These are phyloP conservation scores for Palythoa grandiflora DNA, from an alignment of 92 coral and sea anemone species.

Conservation along the genomic window DNA sequence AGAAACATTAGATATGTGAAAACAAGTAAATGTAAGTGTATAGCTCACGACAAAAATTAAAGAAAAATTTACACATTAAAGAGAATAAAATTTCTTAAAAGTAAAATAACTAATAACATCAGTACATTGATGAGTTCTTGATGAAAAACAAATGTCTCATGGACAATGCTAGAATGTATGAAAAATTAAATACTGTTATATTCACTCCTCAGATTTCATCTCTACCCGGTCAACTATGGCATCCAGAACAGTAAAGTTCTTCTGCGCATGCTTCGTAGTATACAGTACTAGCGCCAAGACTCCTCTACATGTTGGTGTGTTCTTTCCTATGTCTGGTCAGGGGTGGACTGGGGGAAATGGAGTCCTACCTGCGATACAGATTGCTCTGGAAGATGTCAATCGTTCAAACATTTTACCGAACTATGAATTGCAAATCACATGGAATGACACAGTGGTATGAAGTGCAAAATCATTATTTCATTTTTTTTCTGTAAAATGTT, in stretches of 20 bases:
- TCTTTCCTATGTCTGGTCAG: slow-evolving; percentile 84
- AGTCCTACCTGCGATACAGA: slow-evolving; percentile 81
- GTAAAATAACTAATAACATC: no score
- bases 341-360: slow-evolving; percentile 91
- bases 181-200: no score
- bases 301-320: slow-evolving; percentile 80
- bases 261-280: slow-evolving; percentile 36
- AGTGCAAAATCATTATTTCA: not conserved
- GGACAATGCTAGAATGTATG: no score
- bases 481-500: not conserved
- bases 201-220: not conserved
- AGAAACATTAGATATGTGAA: no score
- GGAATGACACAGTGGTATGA: slow-evolving; percentile 87
- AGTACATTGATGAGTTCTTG: no score
- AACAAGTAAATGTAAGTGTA: no score
- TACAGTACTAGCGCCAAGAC: slow-evolving; percentile 51
- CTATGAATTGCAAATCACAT: slow-evolving; percentile 75
- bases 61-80: no score
- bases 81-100: no score
- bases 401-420: slow-evolving; percentile 63
- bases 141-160: no score
- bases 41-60: no score
- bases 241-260: not conserved
- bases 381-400: slow-evolving; percentile 83
- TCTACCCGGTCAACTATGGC: not conserved